phyloP scores from a whole-genome alignment of 1,140 invertebrate genomes.

The Dufourea novaeangliae region DNA sequence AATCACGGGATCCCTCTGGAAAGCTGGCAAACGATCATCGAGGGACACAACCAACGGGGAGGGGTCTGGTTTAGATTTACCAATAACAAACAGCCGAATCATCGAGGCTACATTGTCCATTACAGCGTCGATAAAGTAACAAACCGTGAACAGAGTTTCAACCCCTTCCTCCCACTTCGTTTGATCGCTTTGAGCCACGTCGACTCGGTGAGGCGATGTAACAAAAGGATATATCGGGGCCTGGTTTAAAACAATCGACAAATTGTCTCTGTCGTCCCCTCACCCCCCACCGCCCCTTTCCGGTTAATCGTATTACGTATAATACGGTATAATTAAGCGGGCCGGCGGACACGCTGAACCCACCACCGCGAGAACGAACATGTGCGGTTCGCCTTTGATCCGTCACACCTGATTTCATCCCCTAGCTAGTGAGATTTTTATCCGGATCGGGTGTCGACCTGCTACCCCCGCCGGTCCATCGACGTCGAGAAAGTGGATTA shows the following conservation, averaged over 20 bases:
- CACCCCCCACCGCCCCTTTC: too few relatives aligned
- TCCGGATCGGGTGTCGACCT: background rate
- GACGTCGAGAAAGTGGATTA: constrained; percentile 45
- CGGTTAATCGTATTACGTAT: constrained; percentile 72
- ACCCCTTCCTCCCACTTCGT: background rate
- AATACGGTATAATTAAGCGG: constrained; percentile 71
- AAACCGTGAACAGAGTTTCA: constrained; percentile 28
- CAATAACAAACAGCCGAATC: constrained; percentile 40
- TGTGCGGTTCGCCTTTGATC: constrained; percentile 74
- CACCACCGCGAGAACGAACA: constrained; percentile 73
- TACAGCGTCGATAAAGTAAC: background rate
- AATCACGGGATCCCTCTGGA: background rate
- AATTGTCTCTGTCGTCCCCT: too few relatives aligned
- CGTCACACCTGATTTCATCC: constrained; percentile 75
- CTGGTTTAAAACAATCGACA: constrained; percentile 35
- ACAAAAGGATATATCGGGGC: constrained; percentile 12
- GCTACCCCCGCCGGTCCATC: background rate
- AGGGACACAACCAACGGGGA: too few relatives aligned
- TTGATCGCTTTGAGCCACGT: constrained; percentile 17
- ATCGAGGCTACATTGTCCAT: background rate
- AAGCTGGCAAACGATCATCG: constrained; percentile 34
- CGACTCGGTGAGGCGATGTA: background rate
- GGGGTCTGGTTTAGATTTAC: constrained; percentile 42
- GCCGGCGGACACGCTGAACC: constrained; percentile 15
- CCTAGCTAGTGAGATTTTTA: constrained; percentile 41